Conservation (phyloP, 1,140 invertebrate genomes). For the Dendroctonus ponderosae region DNA sequence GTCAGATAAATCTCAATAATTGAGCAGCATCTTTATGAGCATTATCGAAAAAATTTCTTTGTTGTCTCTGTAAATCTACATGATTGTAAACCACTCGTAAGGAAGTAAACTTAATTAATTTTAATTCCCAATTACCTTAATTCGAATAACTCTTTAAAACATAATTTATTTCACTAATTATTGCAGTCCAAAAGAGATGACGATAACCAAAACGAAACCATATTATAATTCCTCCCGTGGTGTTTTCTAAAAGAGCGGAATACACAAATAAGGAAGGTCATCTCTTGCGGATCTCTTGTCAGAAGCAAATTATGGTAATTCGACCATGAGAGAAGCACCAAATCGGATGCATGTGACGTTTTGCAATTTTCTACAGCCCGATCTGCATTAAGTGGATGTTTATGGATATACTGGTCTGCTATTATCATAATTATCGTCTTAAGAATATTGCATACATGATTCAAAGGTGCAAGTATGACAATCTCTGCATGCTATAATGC, state of each 20-base stretch:
- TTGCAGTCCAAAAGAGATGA: no score
- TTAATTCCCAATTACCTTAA: no score
- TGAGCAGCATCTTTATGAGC: background rate
- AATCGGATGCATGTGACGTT: slow-evolving; percentile 10
- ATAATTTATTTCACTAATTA: no score
- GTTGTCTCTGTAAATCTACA: no score
- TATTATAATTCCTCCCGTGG: background rate
- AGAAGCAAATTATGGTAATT: slow-evolving; percentile 16
- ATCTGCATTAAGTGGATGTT: slow-evolving; percentile 17
- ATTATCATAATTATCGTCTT: slow-evolving; percentile 17
- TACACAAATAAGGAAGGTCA: slow-evolving; percentile 7
- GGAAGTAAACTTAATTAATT: no score
- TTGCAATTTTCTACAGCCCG: slow-evolving; percentile 11
- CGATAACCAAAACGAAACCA: no score
- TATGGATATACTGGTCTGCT: slow-evolving; percentile 9
- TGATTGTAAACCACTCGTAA: no score
- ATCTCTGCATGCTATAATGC: no score
- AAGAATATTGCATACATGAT: slow-evolving; percentile 6
- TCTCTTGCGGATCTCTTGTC: slow-evolving; percentile 4
- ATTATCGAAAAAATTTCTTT: no score
- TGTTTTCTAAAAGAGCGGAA: background rate
- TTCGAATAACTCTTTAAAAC: no score
- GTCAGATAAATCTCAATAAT: slow-evolving; percentile 20
- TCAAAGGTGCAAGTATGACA: slow-evolving; percentile 15
- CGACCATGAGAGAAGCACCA: slow-evolving; percentile 4